Base-by-base conservation (phyloP, 1,140 invertebrate genomes). In the Drosophila malerkotliana region DNA sequence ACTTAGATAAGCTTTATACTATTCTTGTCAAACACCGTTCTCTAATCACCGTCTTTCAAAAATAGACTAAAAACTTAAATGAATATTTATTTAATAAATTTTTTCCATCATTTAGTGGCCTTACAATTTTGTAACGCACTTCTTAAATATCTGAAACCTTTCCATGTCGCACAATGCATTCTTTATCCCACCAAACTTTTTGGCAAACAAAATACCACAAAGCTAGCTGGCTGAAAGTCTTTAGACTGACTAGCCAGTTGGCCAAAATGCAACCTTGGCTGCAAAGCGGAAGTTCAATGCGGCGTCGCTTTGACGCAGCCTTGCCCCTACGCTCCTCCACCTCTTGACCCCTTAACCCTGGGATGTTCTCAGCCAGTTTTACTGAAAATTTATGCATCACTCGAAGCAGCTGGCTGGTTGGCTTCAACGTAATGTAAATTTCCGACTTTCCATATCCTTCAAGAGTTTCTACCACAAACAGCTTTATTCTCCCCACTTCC, bases 241-340 rank as follows among this genome's bases (percentile, higher is more conserved):
- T 21, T 69, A 44, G 49, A 59, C 52, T 60, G 60, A 30, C 64
- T 39, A 28, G 56, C n/a, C 45, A 69, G 62, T 73, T 77, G 72
- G 78, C 82, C 78, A 87, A 85, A 67, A 54, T 51, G 58, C 74
- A 85, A 78, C 81, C 81, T 85, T 85, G 81, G 64, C 74, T 82
- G 67, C 73, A 78, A 72, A 78, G 52, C 82, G 81, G 81, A 85
- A 85, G 81, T 85, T 85, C 73, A 87, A 62, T 51, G 72, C 68
- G 80, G 72, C 75, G 44, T 55, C 77, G 66, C 55, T 69, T 79
- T 77, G 59, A 48, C 52, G 48, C 56, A 52, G 28, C 28, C n/a
- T 61, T 72, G 62, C 49, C 62, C 34, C 24, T 61, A 48, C 49
- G 28, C 53, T 14, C 28, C 15, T 41, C 44, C 41, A 21, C 44